Percentiles rank a stretch among this genome's conserved stretches.
Conservation (phyloP, 2,113 vertebrate species). For the Cephalopholis sonnerati region DNA sequence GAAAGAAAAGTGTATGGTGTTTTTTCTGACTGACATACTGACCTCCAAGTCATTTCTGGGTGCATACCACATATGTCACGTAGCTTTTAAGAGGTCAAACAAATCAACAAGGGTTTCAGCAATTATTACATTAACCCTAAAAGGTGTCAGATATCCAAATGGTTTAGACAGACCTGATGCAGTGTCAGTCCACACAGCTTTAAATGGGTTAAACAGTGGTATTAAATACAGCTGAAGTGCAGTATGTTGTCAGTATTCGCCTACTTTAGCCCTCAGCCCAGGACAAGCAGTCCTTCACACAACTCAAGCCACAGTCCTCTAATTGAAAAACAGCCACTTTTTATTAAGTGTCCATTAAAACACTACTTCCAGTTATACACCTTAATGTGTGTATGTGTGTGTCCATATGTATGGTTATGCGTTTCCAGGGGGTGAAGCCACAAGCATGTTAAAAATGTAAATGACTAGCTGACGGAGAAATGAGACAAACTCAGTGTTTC, state of each 20-base stretch:
- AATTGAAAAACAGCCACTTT: slow-evolving; percentile 61
- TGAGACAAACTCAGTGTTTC: slow-evolving; percentile 58
- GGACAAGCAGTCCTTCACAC: slow-evolving; percentile 43
- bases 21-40: not conserved
- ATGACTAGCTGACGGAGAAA: slow-evolving; percentile 44
- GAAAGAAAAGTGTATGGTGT: not conserved
- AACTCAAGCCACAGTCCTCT: slow-evolving; percentile 28
- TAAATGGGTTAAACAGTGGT: not conserved
- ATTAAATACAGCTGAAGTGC: not conserved
- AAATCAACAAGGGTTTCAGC: not conserved
- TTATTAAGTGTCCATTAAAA: slow-evolving; percentile 62
- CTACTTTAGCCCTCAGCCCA: not conserved
- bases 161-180: not conserved
- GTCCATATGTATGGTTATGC: slow-evolving; percentile 1
- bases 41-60: not conserved
- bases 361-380: slow-evolving; percentile 53
- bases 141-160: not conserved
- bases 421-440: slow-evolving; percentile 37
- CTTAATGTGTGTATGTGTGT: not conserved
- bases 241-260: not conserved
- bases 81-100: not conserved
- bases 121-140: not conserved
- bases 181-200: not conserved
- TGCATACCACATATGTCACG: not conserved
- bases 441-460: slow-evolving; percentile 69